Evolutionary conservation across 2,113 vertebrate species (phyloP), one percentile per base, ranked within the genome.

Genomic region (Ciconia maguari): DNA sequence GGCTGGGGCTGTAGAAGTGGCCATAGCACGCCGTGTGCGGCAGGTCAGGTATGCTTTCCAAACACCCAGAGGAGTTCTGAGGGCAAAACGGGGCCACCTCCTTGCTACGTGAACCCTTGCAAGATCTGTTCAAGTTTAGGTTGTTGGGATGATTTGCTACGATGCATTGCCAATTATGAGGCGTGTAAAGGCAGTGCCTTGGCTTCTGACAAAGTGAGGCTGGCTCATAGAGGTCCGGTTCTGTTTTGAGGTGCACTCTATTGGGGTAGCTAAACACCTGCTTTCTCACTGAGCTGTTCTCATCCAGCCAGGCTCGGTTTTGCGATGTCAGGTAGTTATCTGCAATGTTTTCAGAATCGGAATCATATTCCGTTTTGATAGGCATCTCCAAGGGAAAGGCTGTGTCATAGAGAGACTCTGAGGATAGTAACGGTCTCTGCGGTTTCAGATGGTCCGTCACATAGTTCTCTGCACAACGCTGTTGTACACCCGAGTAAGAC

Each of bases 361-460:
- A 98, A 95, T 99, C 99, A 0, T 98, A 98, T 95, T 99, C 99
- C 0, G 93, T 98, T 97, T 99, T 99, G 94, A 99, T 98, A 48
- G 99, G 98, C 95, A 98, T 97, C n/a, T 99, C 98, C 6, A 98
- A 81, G 54, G 98, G 98, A 96, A 98, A 26, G 3, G 98, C 88
- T 16, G 97, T 69, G 2, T 98, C 97, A 36, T 98, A 98, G 55
- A 96, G 95, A 25, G 98, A 77, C 30, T 97, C 98, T 5, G 95
- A 95, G 29, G 96, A 24, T 64, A 93, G 17, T 4, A 97, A 96
- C 4, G 97, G 93, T 26, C 97, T 97, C 87, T 98, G 98, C 14
- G 97, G 97, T 93, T 99, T 99, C 64, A 98, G 89, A 22, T 98
- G 97, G 55, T 99, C 98, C 21, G 94, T 61, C 1, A 84, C 95